Evolutionary conservation across 2,113 vertebrate species (phyloP).

Genomic region (Petrocephalus microphthalmus): DNA sequence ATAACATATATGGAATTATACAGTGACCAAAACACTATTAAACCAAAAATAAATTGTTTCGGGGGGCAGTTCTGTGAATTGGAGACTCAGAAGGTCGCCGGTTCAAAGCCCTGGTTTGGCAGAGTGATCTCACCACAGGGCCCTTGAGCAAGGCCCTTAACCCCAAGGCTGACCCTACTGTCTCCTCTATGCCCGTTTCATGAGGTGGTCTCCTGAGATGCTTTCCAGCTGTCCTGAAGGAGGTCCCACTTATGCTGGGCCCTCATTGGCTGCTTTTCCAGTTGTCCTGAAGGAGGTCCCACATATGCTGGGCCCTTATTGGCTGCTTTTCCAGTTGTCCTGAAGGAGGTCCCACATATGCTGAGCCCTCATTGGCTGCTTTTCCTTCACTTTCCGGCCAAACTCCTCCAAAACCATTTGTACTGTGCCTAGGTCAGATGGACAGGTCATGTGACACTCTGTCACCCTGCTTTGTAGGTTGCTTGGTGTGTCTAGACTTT

Average conservation of each 20-base stretch:
- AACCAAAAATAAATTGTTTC: not conserved
- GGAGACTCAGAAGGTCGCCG: not conserved
- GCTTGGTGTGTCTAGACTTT: not conserved
- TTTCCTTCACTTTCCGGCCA: not conserved
- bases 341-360: not conserved
- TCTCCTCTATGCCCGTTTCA: not conserved
- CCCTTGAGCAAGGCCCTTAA: not conserved
- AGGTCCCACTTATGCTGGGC: too few species aligned
- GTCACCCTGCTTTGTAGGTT: not conserved
- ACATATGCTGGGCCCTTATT: too few species aligned
- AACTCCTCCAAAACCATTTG: not conserved
- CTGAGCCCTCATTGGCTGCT: not conserved
- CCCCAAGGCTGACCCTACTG: not conserved
- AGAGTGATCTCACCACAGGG: not conserved
- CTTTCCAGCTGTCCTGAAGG: too few species aligned
- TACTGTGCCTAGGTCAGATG: not conserved
- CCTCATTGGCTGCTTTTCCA: too few species aligned
- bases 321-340: not conserved
- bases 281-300: too few species aligned
- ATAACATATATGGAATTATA: not conserved
- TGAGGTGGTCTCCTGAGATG: too few species aligned
- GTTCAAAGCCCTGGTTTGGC: not conserved
- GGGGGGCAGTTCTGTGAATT: not conserved
- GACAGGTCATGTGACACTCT: not conserved
- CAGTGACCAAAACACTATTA: not conserved